Percentiles rank a stretch among this genome's conserved stretches.
phyloP scores from a whole-genome alignment of 2,797 vertebrate species.

The Buphagus erythrorhynchus region DNA sequence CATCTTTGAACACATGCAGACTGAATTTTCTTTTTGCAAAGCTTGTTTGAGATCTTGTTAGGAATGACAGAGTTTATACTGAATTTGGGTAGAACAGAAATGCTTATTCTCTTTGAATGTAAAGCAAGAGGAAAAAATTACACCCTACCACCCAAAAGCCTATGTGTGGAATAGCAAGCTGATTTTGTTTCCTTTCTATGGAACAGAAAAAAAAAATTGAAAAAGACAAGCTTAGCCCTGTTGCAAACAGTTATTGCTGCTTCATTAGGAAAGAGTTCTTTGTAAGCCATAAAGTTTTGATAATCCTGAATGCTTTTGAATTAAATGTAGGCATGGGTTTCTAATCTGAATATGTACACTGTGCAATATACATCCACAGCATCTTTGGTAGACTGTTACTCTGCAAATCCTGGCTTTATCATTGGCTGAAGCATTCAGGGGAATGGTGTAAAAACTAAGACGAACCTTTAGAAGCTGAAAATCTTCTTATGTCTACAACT shows the following conservation, averaged over 20 bases:
- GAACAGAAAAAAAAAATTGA: neutral
- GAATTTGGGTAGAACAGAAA: neutral
- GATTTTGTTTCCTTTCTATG: neutral
- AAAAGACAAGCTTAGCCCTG: neutral
- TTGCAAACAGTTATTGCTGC: neutral
- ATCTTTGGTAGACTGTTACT: neutral
- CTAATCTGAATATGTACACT: neutral
- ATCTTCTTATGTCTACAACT: neutral
- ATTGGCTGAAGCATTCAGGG: neutral
- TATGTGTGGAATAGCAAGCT: neutral
- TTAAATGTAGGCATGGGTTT: constrained; percentile 32
- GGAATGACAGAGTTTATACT: neutral
- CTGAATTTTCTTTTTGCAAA: neutral
- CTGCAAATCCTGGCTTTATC: constrained; percentile 15
- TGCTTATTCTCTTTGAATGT: neutral
- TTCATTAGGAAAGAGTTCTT: constrained; percentile 42
- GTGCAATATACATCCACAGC: neutral
- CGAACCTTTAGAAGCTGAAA: constrained; percentile 6
- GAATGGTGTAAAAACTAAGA: constrained; percentile 20
- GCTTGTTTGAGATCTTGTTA: neutral
- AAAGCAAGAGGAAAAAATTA: neutral
- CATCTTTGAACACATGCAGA: neutral
- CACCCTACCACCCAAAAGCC: neutral
- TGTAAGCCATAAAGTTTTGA: constrained; percentile 10
- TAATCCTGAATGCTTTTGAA: constrained; percentile 61